A percentile compares a stretch with the other conserved stretches of the same genome.
These are phyloP conservation scores for Lacanobia oleracea DNA, from an alignment of 2,888 invertebrate genomes.

Conservation along the genomic window DNA sequence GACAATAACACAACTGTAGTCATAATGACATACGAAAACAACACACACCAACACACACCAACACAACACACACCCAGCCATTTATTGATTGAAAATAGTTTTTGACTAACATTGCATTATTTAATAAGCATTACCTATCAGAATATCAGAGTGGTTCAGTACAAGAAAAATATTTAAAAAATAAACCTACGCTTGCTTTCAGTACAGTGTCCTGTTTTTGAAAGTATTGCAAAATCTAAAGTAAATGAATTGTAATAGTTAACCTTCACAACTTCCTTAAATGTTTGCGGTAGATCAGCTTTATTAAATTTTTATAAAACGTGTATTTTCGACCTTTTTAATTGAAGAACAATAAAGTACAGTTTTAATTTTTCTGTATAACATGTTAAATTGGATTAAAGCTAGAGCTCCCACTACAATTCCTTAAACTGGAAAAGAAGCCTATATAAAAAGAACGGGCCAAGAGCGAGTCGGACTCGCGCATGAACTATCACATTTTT, in stretches of 20 bases:
- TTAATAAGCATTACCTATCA: too few species aligned
- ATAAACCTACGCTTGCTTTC: too few species aligned
- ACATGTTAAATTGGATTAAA: background rate
- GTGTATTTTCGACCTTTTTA: background rate
- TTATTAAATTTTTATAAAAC: background rate
- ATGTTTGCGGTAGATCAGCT: background rate
- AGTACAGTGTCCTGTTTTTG: background rate
- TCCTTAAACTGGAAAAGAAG: background rate
- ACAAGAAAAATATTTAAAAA: too few species aligned
- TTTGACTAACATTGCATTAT: background rate
- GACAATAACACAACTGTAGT: background rate
- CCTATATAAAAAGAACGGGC: too few species aligned
- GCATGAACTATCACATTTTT: too few species aligned
- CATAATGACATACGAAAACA: background rate
- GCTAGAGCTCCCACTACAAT: background rate
- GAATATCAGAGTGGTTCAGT: too few species aligned
- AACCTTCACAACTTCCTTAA: background rate
- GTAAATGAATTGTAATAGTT: background rate
- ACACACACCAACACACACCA: background rate
- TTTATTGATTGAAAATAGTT: too few species aligned
- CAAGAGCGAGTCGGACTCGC: too few species aligned
- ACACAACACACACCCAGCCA: too few species aligned
- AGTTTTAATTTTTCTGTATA: too few species aligned
- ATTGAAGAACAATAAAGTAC: background rate
- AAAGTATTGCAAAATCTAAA: background rate